Evolutionary conservation across 2,797 vertebrate species (phyloP).

Genomic region (Sebastes hopkinsi): DNA sequence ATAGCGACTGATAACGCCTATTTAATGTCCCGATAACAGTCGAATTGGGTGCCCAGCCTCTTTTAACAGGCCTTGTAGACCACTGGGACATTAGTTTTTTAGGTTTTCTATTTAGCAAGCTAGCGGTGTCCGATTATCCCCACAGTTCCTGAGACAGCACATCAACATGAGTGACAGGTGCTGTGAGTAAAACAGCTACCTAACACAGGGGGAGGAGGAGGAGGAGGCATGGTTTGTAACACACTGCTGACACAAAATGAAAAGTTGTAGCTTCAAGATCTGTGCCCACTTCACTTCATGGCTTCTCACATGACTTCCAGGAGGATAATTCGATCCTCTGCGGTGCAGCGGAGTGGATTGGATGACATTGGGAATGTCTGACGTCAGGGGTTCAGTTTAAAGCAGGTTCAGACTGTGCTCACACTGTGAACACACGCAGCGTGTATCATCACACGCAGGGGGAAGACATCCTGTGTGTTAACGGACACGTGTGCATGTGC

Average conservation of each 20-base stretch:
- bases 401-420: background rate
- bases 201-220: background rate
- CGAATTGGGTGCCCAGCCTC: too few species aligned
- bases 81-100: background rate
- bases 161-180: slow-evolving; percentile 1
- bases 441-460: background rate
- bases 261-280: slow-evolving; percentile 7
- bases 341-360: slow-evolving; percentile 6
- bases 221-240: background rate
- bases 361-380: slow-evolving; percentile 17
- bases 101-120: background rate
- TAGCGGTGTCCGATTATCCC: background rate
- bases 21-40: too few species aligned
- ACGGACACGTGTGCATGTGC: background rate
- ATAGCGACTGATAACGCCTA: too few species aligned
- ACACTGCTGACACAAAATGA: background rate
- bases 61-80: background rate
- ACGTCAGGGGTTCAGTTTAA: background rate
- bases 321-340: slow-evolving; percentile 16
- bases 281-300: background rate
- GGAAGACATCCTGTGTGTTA: too few species aligned
- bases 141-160: background rate
- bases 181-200: background rate
- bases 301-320: slow-evolving; percentile 15
- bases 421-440: background rate